A percentile compares a stretch with the other conserved stretches of the same genome.
Evolutionary conservation across 1,140 invertebrate genomes (phyloP).

Genomic region (Cherax quadricarinatus): DNA sequence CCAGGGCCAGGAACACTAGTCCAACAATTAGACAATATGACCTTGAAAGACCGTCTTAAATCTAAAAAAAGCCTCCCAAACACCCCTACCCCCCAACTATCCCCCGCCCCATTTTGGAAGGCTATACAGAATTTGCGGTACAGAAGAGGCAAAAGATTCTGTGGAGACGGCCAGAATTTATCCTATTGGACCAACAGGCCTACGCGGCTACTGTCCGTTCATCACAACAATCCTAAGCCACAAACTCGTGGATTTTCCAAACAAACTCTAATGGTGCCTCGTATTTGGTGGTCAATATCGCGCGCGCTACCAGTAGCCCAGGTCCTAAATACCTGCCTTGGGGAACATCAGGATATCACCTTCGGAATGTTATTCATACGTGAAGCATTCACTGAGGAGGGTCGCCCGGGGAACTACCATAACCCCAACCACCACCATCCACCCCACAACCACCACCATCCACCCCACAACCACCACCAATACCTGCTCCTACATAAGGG

Average conservation of each 20-base stretch:
- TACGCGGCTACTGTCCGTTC: conserved; percentile 51
- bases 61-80: not conserved
- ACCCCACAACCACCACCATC: no score
- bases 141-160: conserved; percentile 36
- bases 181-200: conserved; percentile 56
- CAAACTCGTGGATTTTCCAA: not conserved
- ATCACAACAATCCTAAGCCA: not conserved
- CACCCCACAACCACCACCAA: no score
- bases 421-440: not conserved
- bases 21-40: conserved; percentile 43
- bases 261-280: not conserved
- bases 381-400: conserved; percentile 41
- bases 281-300: not conserved
- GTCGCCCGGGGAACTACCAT: not conserved
- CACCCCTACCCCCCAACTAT: not conserved
- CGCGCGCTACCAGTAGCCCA: not conserved
- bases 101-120: not conserved
- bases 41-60: conserved; percentile 10
- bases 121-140: conserved; percentile 41
- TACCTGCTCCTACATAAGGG: no score
- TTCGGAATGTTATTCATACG: conserved; percentile 52
- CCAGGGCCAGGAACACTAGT: conserved; percentile 2
- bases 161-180: conserved; percentile 50
- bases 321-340: not conserved
- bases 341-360: conserved; percentile 27